These are phyloP conservation scores for Ptychoptera contaminata DNA, from an alignment of 2,888 invertebrate genomes.

Conservation along the genomic window DNA sequence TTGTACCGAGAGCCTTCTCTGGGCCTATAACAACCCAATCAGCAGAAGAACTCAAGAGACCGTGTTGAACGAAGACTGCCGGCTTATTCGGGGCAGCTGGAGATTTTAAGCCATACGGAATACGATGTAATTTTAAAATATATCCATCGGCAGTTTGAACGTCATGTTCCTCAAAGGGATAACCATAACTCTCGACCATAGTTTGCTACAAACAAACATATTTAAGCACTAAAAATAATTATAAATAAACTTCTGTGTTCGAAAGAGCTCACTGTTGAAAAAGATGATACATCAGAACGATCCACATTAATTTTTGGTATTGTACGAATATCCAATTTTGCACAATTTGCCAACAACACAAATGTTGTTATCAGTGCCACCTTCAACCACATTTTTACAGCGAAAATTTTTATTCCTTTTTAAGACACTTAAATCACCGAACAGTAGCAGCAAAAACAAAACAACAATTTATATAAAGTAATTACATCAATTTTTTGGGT, in stretches of 20 bases:
- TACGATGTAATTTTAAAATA: slow-evolving; percentile 54
- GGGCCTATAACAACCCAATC: slow-evolving; percentile 61
- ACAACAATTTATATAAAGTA: no score
- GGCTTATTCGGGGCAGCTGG: background rate
- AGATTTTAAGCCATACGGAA: background rate
- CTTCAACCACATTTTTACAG: no score
- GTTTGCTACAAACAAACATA: slow-evolving; percentile 23
- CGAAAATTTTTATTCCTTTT: no score
- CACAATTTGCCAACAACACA: no score
- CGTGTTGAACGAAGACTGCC: slow-evolving; percentile 46
- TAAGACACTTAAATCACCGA: no score
- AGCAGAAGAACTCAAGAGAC: slow-evolving; percentile 55
- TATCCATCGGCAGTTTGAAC: slow-evolving; percentile 64
- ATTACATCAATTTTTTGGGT: no score
- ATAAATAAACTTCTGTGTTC: background rate
- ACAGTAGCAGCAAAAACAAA: no score
- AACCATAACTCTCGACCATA: slow-evolving; percentile 43
- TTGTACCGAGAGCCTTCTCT: slow-evolving; percentile 36
- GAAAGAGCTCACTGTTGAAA: no score
- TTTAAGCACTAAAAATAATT: background rate
- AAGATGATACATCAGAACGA: no score
- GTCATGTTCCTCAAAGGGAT: slow-evolving; percentile 44
- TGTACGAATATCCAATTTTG: no score
- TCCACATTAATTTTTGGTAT: no score
- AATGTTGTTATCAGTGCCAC: no score